These are phyloP conservation scores for Pundamilia nyererei DNA, from an alignment of 2,113 vertebrate species.

Conservation along the genomic window DNA sequence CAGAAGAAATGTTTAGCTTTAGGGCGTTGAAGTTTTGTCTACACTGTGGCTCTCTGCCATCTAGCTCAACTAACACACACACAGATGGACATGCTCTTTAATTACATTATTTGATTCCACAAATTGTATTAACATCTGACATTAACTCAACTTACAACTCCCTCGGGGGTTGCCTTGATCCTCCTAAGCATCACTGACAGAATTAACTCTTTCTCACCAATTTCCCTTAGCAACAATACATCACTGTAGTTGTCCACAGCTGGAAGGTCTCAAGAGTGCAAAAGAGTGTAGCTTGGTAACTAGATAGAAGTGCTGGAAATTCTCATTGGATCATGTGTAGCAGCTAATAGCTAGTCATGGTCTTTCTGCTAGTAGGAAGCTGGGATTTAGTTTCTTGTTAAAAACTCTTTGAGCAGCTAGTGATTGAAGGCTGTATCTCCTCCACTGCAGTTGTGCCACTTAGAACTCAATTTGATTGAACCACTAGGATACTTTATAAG, in stretches of 20 bases:
- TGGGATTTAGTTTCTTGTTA: background rate
- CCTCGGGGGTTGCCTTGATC: background rate
- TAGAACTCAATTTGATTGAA: background rate
- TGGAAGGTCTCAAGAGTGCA: background rate
- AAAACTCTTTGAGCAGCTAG: background rate
- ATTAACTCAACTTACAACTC: background rate
- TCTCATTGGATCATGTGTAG: background rate
- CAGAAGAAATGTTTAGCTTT: constrained; percentile 37
- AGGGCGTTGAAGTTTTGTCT: background rate
- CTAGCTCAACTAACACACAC: background rate
- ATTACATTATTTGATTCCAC: background rate
- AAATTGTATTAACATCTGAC: background rate
- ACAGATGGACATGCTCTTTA: background rate
- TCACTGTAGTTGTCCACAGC: background rate
- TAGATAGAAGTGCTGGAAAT: background rate
- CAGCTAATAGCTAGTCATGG: background rate
- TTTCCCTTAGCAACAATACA: background rate
- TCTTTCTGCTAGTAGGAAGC: background rate
- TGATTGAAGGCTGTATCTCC: background rate
- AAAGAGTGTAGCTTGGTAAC: background rate
- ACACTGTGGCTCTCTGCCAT: background rate
- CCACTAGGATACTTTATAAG: background rate
- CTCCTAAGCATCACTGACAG: background rate
- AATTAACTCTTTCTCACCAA: background rate
- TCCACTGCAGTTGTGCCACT: background rate